Evolutionary conservation across 2,888 invertebrate genomes (phyloP).

Genomic region (Neoscelio sp.): DNA sequence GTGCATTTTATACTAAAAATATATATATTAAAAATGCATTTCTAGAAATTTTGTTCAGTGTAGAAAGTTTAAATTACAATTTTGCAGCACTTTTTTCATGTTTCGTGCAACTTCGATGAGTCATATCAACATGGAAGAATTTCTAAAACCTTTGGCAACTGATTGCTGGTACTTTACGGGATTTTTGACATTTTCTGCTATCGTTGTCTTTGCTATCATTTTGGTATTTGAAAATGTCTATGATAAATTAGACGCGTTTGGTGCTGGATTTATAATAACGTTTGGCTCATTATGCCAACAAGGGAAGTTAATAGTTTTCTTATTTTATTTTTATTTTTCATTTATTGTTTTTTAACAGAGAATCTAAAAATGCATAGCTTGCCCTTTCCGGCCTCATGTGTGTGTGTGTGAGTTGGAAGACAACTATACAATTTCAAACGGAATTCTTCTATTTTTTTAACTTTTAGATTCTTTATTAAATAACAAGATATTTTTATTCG

Average conservation of each 20-base stretch:
- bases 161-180: conserved; percentile 71
- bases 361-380: too few relatives aligned
- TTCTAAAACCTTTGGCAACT: conserved; percentile 71
- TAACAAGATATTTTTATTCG: too few relatives aligned
- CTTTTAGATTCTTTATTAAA: too few relatives aligned
- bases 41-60: not conserved
- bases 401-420: too few relatives aligned
- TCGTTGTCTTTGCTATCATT: conserved; percentile 65
- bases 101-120: conserved; percentile 72
- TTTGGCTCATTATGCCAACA: conserved; percentile 74
- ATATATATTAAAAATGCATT: not conserved
- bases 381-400: too few relatives aligned
- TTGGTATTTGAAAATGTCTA: conserved; percentile 66
- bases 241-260: conserved; percentile 62
- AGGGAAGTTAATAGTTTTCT: conserved; percentile 63
- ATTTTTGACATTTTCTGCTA: conserved; percentile 56
- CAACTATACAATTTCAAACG: too few relatives aligned
- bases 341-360: too few relatives aligned
- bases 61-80: not conserved
- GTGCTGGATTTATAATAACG: conserved; percentile 66
- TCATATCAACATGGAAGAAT: conserved; percentile 69
- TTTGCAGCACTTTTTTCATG: conserved; percentile 74
- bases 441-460: too few relatives aligned
- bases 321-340: not conserved
- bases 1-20: conserved; percentile 5